Conservation (phyloP, 2,797 vertebrate genomes). For the Malurus splendens region DNA sequence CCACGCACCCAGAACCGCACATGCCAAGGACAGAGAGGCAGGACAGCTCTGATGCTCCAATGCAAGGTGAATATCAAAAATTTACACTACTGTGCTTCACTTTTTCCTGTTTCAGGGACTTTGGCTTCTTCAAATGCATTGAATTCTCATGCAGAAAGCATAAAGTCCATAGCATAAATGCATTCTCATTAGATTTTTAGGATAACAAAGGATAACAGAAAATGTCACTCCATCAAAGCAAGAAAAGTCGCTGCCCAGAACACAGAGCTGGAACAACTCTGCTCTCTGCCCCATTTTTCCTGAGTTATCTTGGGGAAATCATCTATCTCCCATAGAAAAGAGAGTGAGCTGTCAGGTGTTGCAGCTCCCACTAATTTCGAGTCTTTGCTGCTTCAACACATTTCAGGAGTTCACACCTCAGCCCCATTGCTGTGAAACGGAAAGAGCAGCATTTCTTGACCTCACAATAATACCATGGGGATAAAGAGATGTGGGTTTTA, state of each 20-base stretch:
- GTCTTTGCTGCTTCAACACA: background rate
- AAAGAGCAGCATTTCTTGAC: background rate
- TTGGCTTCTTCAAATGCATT: background rate
- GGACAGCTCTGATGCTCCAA: background rate
- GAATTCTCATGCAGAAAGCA: background rate
- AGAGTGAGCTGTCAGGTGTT: accelerated
- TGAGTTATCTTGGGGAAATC: background rate
- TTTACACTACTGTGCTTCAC: background rate
- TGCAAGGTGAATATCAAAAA: background rate
- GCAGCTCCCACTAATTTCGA: background rate
- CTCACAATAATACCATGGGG: background rate
- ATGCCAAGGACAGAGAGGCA: background rate
- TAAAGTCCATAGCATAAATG: background rate
- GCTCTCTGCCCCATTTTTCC: background rate
- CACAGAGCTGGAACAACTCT: background rate
- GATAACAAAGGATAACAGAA: background rate
- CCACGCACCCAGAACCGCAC: background rate
- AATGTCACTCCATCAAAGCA: background rate
- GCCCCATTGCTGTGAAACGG: background rate
- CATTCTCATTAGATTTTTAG: background rate
- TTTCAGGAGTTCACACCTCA: background rate
- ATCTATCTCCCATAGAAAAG: background rate
- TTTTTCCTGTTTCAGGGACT: background rate
- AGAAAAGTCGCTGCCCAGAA: background rate
- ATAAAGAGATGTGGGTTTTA: background rate